phyloP scores from a whole-genome alignment of 37 sponge, comb jelly and placozoan species.

The Ephydatia muelleri region DNA sequence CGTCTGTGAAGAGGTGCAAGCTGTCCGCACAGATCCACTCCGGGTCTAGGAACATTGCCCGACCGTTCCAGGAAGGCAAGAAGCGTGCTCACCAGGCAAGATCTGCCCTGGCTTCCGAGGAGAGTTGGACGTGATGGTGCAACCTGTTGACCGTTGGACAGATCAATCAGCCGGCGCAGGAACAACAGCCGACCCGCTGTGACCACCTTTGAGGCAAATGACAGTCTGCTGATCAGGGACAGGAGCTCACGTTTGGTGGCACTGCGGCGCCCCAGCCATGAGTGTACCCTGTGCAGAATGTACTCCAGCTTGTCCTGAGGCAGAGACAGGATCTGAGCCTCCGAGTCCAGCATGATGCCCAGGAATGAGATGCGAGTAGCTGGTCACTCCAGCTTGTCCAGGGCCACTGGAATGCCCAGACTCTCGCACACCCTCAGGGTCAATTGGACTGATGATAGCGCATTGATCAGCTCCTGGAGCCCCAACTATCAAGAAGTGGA shows the following conservation, averaged over 20 bases:
- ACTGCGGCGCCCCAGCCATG: neutral
- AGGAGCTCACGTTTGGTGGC: constrained; percentile 27
- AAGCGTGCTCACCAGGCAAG: constrained; percentile 7
- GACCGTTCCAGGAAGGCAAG: neutral
- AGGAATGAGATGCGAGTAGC: constrained; percentile 14
- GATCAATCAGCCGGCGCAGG: constrained; percentile 25
- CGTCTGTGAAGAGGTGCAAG: constrained; percentile 15
- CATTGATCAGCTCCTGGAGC: too few relatives aligned
- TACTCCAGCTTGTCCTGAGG: neutral
- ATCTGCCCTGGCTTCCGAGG: constrained; percentile 5
- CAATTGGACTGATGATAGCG: too few relatives aligned
- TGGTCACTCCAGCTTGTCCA: neutral
- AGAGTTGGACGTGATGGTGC: constrained; percentile 2
- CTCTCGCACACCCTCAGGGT: neutral
- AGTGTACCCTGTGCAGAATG: neutral
- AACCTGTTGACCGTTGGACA: constrained; percentile 7
- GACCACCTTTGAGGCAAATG: constrained; percentile 22
- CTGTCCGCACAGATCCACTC: neutral
- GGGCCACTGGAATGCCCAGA: constrained; percentile 8
- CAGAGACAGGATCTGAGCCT: neutral
- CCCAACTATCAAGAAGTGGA: neutral
- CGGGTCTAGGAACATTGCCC: constrained; percentile 15
- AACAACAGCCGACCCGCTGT: constrained; percentile 15
- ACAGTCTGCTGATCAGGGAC: constrained; percentile 17
- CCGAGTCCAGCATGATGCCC: constrained; percentile 20